These are phyloP conservation scores for Tetragonula clypearis DNA, from an alignment of 1,140 invertebrate genomes.

Conservation along the genomic window DNA sequence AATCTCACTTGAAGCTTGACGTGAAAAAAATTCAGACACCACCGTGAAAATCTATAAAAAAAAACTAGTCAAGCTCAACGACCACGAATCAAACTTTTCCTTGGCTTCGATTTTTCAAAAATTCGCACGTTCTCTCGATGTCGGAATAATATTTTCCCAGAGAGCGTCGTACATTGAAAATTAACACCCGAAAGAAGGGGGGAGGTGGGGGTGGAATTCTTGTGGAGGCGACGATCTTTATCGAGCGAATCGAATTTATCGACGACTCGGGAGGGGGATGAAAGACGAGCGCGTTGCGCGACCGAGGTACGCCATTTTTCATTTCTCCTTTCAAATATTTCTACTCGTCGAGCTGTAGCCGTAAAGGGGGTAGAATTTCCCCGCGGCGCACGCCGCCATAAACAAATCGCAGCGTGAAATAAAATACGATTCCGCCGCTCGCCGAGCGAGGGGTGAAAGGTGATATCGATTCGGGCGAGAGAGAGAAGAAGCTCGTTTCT, in stretches of 20 bases:
- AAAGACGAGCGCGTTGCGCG: background rate
- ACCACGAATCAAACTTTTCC: no score
- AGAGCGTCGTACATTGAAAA: no score
- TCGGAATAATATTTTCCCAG: no score
- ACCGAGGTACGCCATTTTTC: background rate
- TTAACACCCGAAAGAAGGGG: background rate
- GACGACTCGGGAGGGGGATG: background rate
- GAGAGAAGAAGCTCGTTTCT: no score
- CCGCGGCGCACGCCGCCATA: background rate
- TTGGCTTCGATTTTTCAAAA: no score
- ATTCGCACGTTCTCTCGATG: no score
- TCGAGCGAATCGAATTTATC: background rate
- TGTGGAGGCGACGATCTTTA: background rate
- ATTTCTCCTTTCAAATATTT: constrained; percentile 20
- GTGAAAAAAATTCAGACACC: no score
- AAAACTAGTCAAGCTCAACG: no score
- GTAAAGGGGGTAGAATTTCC: background rate
- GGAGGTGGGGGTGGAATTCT: background rate
- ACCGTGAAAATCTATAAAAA: no score
- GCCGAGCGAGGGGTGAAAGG: background rate
- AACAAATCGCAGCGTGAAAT: constrained; percentile 13
- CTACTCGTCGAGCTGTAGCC: background rate
- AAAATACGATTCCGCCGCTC: background rate
- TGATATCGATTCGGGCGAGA: background rate
- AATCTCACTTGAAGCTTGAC: no score